These are phyloP conservation scores for Linyphia triangularis DNA, from an alignment of 2,888 invertebrate species.

Conservation along the genomic window DNA sequence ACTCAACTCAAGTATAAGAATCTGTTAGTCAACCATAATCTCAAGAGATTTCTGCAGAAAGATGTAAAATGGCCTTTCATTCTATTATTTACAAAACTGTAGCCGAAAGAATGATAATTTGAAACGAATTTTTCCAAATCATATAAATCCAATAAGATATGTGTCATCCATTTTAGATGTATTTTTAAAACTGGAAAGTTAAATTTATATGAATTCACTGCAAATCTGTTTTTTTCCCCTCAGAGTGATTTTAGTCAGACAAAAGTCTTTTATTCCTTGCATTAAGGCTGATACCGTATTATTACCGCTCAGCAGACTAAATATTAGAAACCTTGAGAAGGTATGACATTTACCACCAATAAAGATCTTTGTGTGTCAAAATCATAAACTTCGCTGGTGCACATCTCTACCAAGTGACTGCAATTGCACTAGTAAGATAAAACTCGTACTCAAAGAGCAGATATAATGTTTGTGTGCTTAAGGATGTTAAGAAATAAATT, in stretches of 20 bases:
- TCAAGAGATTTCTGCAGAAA: no score
- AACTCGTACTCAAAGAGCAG: constrained; percentile 32
- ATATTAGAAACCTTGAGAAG: constrained; percentile 35
- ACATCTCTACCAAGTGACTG: not conserved
- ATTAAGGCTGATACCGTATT: constrained; percentile 33
- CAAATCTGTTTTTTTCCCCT: not conserved
- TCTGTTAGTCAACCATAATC: no score
- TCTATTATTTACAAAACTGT: no score
- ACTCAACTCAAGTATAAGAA: no score
- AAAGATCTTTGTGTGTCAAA: constrained; percentile 54
- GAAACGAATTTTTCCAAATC: no score
- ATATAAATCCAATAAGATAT: no score
- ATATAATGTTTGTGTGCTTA: constrained; percentile 44
- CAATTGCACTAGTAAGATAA: constrained; percentile 32
- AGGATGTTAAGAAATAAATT: constrained; percentile 42
- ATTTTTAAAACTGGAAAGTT: not conserved
- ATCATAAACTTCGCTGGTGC: constrained; percentile 35
- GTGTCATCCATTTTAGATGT: no score
- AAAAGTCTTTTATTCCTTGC: constrained; percentile 1
- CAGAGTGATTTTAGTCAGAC: not conserved
- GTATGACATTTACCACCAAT: constrained; percentile 55
- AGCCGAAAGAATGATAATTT: no score
- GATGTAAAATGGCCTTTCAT: no score
- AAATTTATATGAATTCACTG: not conserved
- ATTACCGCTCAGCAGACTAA: constrained; percentile 25